phyloP scores from a whole-genome alignment of 2,113 vertebrate genomes.

The Mungos mungo region DNA sequence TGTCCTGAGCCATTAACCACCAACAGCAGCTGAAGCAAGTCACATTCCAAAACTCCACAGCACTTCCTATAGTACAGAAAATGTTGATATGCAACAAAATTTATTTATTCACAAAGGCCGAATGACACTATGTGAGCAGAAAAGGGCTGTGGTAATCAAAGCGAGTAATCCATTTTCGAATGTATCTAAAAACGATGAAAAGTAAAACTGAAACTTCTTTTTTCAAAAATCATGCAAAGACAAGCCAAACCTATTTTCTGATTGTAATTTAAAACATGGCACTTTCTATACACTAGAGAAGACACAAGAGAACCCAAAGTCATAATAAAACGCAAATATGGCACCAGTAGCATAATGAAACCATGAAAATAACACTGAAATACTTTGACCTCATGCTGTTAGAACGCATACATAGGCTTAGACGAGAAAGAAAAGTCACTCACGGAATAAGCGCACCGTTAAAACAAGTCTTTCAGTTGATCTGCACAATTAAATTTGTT shows the following conservation, averaged over 20 bases:
- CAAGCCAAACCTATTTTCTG: not conserved
- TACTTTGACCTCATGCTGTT: slow-evolving; percentile 19
- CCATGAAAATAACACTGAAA: not conserved
- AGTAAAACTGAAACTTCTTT: not conserved
- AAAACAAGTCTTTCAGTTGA: not conserved
- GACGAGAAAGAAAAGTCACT: slow-evolving; percentile 16
- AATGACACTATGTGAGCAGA: slow-evolving; percentile 18
- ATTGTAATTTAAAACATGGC: not conserved
- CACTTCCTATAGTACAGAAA: slow-evolving; percentile 55
- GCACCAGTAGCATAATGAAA: slow-evolving; percentile 6
- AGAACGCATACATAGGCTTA: not conserved
- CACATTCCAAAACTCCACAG: slow-evolving; percentile 40
- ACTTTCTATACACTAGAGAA: not conserved
- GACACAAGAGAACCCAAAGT: not conserved
- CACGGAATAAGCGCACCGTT: not conserved
- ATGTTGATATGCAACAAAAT: slow-evolving; percentile 3
- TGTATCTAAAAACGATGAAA: slow-evolving; percentile 4
- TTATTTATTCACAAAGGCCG: slow-evolving; percentile 33
- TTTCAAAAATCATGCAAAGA: slow-evolving; percentile 9
- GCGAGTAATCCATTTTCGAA: not conserved
- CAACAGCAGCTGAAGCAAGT: slow-evolving; percentile 73
- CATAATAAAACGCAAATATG: not conserved
- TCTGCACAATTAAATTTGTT: not conserved
- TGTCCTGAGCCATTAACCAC: slow-evolving; percentile 30
- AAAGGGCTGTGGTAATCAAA: not conserved